phyloP scores from a whole-genome alignment of 1,140 invertebrate species.

The Drosophila pseudoananassae region DNA sequence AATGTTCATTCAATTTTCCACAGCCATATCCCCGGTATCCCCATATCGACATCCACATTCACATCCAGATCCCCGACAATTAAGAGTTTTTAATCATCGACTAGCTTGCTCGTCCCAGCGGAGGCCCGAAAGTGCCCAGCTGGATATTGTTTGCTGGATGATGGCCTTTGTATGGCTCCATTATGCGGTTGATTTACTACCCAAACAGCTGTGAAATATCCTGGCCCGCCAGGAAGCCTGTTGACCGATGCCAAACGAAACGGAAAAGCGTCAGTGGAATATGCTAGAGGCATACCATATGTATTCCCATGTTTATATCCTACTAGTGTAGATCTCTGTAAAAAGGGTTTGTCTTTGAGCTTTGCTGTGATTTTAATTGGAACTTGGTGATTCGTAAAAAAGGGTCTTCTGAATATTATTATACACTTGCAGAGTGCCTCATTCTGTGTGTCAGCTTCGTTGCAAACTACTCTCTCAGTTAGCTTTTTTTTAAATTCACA shows the following conservation, averaged over 20 bases:
- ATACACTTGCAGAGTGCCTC: too few species aligned
- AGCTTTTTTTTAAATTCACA: too few species aligned
- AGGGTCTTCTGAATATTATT: not conserved
- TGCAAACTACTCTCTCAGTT: too few species aligned
- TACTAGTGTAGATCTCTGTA: slow-evolving; percentile 5
- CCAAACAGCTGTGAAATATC: slow-evolving; percentile 67
- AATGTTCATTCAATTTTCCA: slow-evolving; percentile 61
- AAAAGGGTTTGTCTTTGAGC: not conserved
- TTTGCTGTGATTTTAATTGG: not conserved
- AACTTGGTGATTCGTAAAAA: not conserved
- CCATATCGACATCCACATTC: not conserved
- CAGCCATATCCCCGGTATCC: not conserved
- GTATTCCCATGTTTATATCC: slow-evolving; percentile 4
- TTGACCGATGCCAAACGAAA: slow-evolving; percentile 34
- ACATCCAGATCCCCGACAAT: slow-evolving; percentile 20
- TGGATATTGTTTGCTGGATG: slow-evolving; percentile 33
- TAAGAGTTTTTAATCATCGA: slow-evolving; percentile 69
- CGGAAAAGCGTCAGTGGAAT: slow-evolving; percentile 22
- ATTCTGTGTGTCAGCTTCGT: too few species aligned
- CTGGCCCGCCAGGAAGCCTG: slow-evolving; percentile 12
- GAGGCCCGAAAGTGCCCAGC: slow-evolving; percentile 38
- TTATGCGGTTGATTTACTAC: slow-evolving; percentile 70
- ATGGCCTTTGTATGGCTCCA: slow-evolving; percentile 49
- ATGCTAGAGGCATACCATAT: slow-evolving; percentile 4
- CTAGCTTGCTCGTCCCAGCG: slow-evolving; percentile 8